Evolutionary conservation across 2,888 invertebrate species (phyloP).

Genomic region (Sarcophaga carnaria): DNA sequence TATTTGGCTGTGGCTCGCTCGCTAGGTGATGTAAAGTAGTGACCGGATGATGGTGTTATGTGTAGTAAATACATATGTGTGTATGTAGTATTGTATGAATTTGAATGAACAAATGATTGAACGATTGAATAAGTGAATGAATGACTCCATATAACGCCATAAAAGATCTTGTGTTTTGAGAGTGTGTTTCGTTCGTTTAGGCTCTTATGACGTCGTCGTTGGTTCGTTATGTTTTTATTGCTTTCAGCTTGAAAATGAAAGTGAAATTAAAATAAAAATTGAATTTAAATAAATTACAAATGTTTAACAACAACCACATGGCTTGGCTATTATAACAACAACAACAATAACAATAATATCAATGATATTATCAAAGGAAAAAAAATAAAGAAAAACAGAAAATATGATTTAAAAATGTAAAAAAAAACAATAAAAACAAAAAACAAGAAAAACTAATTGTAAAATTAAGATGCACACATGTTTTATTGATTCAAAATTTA

Average conservation of each 20-base stretch:
- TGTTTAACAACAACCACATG: slow-evolving; percentile 36
- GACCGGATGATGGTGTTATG: slow-evolving; percentile 65
- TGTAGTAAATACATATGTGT: slow-evolving; percentile 40
- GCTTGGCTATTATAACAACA: background rate
- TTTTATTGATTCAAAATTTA: background rate
- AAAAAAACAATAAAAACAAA: background rate
- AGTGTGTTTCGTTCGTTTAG: slow-evolving; percentile 10
- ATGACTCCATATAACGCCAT: too few species aligned
- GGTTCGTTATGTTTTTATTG: slow-evolving; percentile 33
- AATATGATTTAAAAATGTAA: background rate
- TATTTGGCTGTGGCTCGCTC: slow-evolving; percentile 24
- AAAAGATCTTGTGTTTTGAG: background rate
- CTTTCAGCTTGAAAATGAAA: slow-evolving; percentile 63
- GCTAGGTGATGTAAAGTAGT: slow-evolving; percentile 56
- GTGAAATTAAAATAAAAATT: slow-evolving; percentile 66
- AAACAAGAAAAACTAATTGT: slow-evolving; percentile 47
- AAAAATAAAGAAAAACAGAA: background rate
- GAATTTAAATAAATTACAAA: slow-evolving; percentile 68
- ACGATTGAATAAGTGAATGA: slow-evolving; percentile 32
- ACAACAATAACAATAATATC: background rate
- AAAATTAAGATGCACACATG: slow-evolving; percentile 19
- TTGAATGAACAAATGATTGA: slow-evolving; percentile 25
- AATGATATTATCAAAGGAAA: background rate
- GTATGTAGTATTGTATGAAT: background rate
- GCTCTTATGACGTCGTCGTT: slow-evolving; percentile 37